These are phyloP conservation scores for Steatornis caripensis DNA, from an alignment of 2,113 vertebrate genomes.

Conservation along the genomic window DNA sequence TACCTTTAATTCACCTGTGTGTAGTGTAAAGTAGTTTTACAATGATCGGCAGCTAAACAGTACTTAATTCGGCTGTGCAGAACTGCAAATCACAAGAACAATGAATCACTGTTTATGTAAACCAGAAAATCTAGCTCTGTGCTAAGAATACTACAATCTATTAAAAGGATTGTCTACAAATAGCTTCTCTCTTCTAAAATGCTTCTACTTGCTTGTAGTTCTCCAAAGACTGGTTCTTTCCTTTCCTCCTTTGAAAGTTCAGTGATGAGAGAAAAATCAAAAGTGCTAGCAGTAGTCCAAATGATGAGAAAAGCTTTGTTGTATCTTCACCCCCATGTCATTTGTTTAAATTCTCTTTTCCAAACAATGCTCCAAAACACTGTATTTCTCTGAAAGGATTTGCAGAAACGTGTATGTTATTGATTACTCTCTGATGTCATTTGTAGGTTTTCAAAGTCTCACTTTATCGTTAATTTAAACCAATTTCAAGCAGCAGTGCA, in stretches of 20 bases:
- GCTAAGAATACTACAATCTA: constrained; percentile 32
- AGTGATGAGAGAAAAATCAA: background rate
- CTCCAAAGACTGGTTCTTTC: background rate
- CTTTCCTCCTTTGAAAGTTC: background rate
- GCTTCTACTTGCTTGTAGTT: background rate
- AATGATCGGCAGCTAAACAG: background rate
- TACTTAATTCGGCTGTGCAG: background rate
- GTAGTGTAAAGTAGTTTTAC: background rate
- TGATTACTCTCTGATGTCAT: background rate
- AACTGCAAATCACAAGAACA: constrained; percentile 29
- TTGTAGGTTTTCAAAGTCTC: background rate
- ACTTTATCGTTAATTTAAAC: background rate
- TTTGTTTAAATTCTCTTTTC: background rate
- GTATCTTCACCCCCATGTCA: background rate
- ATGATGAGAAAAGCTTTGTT: background rate
- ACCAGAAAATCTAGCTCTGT: constrained; percentile 8
- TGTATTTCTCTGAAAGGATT: background rate
- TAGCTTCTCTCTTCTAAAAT: background rate
- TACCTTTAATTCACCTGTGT: background rate
- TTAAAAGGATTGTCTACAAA: background rate
- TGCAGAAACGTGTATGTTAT: background rate
- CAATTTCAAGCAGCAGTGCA: background rate
- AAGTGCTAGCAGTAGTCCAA: background rate
- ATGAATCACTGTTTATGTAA: constrained; percentile 50
- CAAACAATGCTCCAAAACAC: background rate